Percentiles rank a stretch among this genome's conserved stretches.
Evolutionary conservation across 2,888 invertebrate genomes (phyloP).

Genomic region (Oegoconia quadripuncta): DNA sequence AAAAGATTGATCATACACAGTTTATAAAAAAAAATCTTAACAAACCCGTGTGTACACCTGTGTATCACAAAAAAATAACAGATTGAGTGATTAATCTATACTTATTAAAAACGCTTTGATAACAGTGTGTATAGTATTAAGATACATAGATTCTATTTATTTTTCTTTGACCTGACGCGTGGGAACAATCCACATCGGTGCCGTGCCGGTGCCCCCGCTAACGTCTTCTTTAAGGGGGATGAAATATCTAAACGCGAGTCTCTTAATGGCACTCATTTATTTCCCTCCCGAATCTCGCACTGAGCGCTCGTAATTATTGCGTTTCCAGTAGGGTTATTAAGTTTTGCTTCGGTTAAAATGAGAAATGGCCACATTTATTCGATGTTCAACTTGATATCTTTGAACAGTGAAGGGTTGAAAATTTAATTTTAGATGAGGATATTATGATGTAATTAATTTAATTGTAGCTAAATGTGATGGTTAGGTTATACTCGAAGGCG

Average conservation of each 20-base stretch:
- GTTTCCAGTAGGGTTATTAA: constrained; percentile 75
- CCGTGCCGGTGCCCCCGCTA: constrained; percentile 47
- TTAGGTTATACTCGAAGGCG: constrained; percentile 8
- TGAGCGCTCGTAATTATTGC: constrained; percentile 74
- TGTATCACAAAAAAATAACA: too few species aligned
- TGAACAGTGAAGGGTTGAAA: constrained; percentile 57
- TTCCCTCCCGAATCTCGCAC: constrained; percentile 73
- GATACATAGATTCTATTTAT: not conserved
- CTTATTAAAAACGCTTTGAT: too few species aligned
- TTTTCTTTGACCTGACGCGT: constrained; percentile 57
- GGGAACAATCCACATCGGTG: constrained; percentile 58
- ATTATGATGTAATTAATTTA: constrained; percentile 67
- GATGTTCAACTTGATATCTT: constrained; percentile 71
- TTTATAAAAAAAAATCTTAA: too few species aligned
- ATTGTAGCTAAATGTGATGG: constrained; percentile 37
- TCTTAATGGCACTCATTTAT: constrained; percentile 76
- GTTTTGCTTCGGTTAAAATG: constrained; percentile 75
- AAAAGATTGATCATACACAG: too few species aligned
- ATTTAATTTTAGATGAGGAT: constrained; percentile 69
- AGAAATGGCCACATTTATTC: constrained; percentile 74
- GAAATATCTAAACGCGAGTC: constrained; percentile 75
- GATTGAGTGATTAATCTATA: too few species aligned
- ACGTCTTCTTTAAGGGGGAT: constrained; percentile 75
- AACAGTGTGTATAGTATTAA: too few species aligned
- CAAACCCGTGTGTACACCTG: too few species aligned